Percentiles rank a stretch among this genome's conserved stretches.
phyloP scores from a whole-genome alignment of 1,140 invertebrate species.

The Meloidogyne chitwoodi region DNA sequence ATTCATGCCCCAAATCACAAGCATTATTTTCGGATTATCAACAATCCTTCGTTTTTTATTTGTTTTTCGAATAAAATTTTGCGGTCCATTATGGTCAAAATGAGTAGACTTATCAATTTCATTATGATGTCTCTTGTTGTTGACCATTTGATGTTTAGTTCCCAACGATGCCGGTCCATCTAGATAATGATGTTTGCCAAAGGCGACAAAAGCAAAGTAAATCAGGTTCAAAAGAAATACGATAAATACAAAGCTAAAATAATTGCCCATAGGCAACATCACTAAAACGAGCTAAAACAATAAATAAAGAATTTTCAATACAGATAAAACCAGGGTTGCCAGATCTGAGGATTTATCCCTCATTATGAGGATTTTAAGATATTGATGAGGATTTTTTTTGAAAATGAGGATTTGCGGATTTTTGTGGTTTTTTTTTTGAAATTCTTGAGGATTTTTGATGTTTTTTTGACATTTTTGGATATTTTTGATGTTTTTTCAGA shows the following conservation, averaged over 20 bases:
- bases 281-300: not conserved
- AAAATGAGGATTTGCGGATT: too few relatives aligned
- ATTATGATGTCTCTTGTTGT: not conserved
- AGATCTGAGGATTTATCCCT: too few relatives aligned
- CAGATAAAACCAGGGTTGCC: too few relatives aligned
- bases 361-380: too few relatives aligned
- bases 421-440: too few relatives aligned
- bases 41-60: not conserved
- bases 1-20: not conserved
- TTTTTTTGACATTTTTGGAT: too few relatives aligned
- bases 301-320: too few relatives aligned
- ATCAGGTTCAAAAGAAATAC: not conserved
- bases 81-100: not conserved
- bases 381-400: too few relatives aligned
- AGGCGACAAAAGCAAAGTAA: not conserved
- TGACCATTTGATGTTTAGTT: too few relatives aligned
- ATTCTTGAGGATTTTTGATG: too few relatives aligned
- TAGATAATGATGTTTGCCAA: not conserved
- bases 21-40: not conserved
- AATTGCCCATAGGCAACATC: not conserved
- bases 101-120: not conserved
- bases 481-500: too few relatives aligned
- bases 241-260: not conserved
- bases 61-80: not conserved
- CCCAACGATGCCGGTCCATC: not conserved